phyloP scores from a whole-genome alignment of 2,113 vertebrate species.

The Anarrhichthys ocellatus region DNA sequence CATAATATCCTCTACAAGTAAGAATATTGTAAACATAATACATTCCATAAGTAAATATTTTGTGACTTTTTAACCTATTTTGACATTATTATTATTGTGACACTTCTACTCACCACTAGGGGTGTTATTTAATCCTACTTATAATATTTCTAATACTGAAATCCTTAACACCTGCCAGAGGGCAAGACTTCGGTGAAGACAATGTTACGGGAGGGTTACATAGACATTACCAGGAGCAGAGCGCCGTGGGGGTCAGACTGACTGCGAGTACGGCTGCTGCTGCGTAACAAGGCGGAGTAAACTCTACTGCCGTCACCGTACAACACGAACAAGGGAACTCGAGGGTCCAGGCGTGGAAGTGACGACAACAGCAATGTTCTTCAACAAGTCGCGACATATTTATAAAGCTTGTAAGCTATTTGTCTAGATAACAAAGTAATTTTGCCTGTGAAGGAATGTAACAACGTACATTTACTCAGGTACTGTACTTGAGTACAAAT shows the following conservation, averaged over 20 bases:
- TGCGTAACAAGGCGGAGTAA: constrained; percentile 51
- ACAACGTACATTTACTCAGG: neutral
- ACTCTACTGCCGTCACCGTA: constrained; percentile 27
- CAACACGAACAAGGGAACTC: constrained; percentile 21
- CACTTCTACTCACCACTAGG: too few relatives aligned
- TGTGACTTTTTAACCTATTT: too few relatives aligned
- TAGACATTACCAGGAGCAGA: constrained; percentile 36
- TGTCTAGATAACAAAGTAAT: neutral
- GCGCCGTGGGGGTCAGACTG: constrained; percentile 46
- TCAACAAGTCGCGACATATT: constrained; percentile 14
- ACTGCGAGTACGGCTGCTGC: constrained; percentile 54
- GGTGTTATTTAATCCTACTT: too few relatives aligned
- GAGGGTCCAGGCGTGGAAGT: constrained; percentile 10
- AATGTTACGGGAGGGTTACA: constrained; percentile 72
- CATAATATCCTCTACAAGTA: too few relatives aligned
- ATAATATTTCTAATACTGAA: too few relatives aligned
- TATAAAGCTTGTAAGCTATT: neutral
- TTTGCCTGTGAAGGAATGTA: neutral
- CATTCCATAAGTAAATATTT: too few relatives aligned
- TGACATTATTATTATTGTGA: too few relatives aligned
- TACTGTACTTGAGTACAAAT: neutral
- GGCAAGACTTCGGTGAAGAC: constrained; percentile 69
- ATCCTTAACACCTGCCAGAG: too few relatives aligned
- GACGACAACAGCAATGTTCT: constrained; percentile 9
- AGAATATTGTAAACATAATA: too few relatives aligned